A percentile compares a stretch with the other conserved stretches of the same genome.
Conservation (phyloP, 2,888 invertebrate species). For the Erebia aethiops region DNA sequence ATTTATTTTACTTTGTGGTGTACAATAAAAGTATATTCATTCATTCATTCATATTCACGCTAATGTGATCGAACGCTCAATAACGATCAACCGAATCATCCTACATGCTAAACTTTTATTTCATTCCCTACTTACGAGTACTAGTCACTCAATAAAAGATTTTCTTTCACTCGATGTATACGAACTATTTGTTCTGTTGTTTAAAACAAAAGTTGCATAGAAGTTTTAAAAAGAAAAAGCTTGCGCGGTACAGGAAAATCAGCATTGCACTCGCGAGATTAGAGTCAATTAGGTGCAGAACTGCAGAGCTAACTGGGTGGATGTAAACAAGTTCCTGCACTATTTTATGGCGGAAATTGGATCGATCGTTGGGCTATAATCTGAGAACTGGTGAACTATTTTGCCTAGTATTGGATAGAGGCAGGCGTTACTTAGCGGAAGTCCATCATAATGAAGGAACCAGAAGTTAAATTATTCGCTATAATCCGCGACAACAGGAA, state of each 20-base stretch:
- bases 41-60: no score
- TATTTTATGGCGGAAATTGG: conserved; percentile 35
- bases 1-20: no score
- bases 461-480: no score
- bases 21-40: no score
- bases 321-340: conserved; percentile 24
- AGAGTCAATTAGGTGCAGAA: conserved; percentile 29
- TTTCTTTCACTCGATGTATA: not conserved
- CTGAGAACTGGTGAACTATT: not conserved
- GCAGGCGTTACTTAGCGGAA: no score
- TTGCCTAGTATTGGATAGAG: no score
- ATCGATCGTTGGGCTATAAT: conserved; percentile 26
- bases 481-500: no score
- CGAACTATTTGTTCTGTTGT: not conserved
- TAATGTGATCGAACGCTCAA: no score
- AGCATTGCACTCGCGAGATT: conserved; percentile 12
- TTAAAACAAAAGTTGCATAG: not conserved
- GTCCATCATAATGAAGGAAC: no score
- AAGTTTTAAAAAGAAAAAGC: not conserved
- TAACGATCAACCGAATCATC: no score
- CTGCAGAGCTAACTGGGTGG: conserved; percentile 20
- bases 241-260: conserved; percentile 13
- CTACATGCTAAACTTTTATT: no score
- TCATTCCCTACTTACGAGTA: no score
- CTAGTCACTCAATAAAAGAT: not conserved